Conservation (phyloP, 2,888 invertebrate genomes). For the Caenorhabditis sinica region DNA sequence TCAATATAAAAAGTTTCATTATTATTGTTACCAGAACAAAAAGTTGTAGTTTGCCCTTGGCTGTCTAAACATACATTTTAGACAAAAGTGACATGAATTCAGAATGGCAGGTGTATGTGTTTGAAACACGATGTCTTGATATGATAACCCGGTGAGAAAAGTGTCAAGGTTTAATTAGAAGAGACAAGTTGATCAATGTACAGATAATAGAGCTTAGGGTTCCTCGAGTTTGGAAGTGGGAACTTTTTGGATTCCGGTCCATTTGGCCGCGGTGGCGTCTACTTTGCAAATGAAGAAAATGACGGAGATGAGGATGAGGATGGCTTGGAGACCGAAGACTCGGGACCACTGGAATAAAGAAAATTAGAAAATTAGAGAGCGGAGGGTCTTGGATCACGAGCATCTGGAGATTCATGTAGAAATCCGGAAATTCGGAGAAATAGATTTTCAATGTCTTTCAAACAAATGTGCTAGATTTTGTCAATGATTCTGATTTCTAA, state of each 20-base stretch:
- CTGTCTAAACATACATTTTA: not conserved
- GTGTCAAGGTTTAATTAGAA: slow-evolving; percentile 14
- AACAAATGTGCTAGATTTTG: too few relatives aligned
- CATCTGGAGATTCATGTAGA: too few relatives aligned
- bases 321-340: slow-evolving; percentile 51
- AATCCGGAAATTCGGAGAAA: too few relatives aligned
- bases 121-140: not conserved
- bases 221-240: slow-evolving; percentile 20
- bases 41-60: not conserved
- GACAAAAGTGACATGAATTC: slow-evolving; percentile 25
- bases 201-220: not conserved
- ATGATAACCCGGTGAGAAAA: slow-evolving; percentile 30
- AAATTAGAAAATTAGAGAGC: not conserved
- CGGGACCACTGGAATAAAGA: slow-evolving; percentile 47
- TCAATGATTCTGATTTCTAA: too few relatives aligned
- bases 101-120: slow-evolving; percentile 25
- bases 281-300: slow-evolving; percentile 56
- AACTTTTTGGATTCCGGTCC: slow-evolving; percentile 59
- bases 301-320: slow-evolving; percentile 56
- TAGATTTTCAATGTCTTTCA: too few relatives aligned
- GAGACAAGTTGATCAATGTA: slow-evolving; percentile 16
- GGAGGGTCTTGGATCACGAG: too few relatives aligned
- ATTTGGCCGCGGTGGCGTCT: slow-evolving; percentile 51
- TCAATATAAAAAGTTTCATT: not conserved
- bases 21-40: not conserved